Base-by-base conservation (phyloP, 2,797 vertebrate species). In the Zenarchopterus dispar region DNA sequence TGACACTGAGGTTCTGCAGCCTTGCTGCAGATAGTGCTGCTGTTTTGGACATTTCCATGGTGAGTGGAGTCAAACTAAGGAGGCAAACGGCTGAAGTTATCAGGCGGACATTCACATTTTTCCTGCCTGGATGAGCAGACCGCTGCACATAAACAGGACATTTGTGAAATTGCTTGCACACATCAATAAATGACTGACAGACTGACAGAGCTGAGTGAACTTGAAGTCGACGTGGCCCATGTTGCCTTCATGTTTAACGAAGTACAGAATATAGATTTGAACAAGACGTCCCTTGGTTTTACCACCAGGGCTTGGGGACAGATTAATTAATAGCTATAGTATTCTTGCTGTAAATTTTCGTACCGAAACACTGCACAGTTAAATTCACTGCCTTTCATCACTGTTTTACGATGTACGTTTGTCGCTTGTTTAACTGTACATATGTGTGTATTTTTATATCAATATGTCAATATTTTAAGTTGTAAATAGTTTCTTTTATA, bases 21-120 rank as follows among this genome's bases (percentile, higher is more conserved):
- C 4, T 81, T 1, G 48, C 75, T 22, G 31, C 51, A 52, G 44
- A 70, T 50, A 62, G 54, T 43, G 44, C 62, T 54, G 66, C 79
- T 67, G 61, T 50, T 61, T 33, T 62, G 23, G 45, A 73, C 23
- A 33, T 39, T 44, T 18, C 26, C 11, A 47, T 62, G 18, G 47
- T 75, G 49, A 54, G 21, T 19, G 28, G 8, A 19, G 68, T 28
- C 46, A 80, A 64, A 83, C 48, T 77, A 68, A 21, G 52, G 56
- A 67, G 73, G 67, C 4, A 72, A 84, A 81, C 77, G 80, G 71
- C 56, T 82, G 81, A 67, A 79, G 74, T 33, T 65, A 84, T 65
- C 69, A 78, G 16, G 78, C 59, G 15, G 77, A 81, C 74, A 39
- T 67, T 72, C 31, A 84, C 68, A 10, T 76, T 62, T 65, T 77